A percentile compares a stretch with the other conserved stretches of the same genome.
Evolutionary conservation across 2,113 vertebrate genomes (phyloP).

Genomic region (Talpa occidentalis): DNA sequence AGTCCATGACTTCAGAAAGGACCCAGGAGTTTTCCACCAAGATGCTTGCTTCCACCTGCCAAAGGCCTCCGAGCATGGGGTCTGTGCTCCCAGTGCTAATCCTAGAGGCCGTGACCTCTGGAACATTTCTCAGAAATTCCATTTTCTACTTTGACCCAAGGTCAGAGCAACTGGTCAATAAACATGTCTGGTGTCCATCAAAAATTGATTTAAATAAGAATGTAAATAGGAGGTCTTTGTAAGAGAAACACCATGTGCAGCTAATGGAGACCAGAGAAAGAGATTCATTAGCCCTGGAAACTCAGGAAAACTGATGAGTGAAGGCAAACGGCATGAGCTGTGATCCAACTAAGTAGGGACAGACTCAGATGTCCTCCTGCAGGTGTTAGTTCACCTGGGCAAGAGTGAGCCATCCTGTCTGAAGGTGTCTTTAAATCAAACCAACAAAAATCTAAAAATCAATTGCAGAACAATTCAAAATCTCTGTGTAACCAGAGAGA

Average conservation of each 20-base stretch:
- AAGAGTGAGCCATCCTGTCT: background rate
- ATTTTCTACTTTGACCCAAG: slow-evolving; percentile 69
- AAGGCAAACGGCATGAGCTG: slow-evolving; percentile 41
- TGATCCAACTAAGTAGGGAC: background rate
- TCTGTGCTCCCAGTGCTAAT: background rate
- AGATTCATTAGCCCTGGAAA: slow-evolving; percentile 62
- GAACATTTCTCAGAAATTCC: slow-evolving; percentile 59
- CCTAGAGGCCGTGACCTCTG: background rate
- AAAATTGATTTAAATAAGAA: slow-evolving; percentile 54
- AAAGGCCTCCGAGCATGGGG: background rate
- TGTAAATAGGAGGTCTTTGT: slow-evolving; percentile 40
- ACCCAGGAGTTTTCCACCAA: background rate
- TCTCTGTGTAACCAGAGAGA: background rate
- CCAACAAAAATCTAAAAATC: background rate
- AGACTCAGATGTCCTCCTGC: background rate
- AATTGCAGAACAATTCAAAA: background rate
- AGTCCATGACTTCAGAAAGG: background rate
- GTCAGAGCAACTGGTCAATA: slow-evolving; percentile 43
- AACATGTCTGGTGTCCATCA: slow-evolving; percentile 58
- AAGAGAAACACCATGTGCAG: slow-evolving; percentile 19
- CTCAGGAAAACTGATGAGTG: slow-evolving; percentile 53
- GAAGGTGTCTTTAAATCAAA: background rate
- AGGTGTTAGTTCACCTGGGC: background rate
- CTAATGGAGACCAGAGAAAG: slow-evolving; percentile 52
- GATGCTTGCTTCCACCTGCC: background rate